Conservation (phyloP, 2,797 vertebrate species). For the Heteromormyrus szaboi region DNA sequence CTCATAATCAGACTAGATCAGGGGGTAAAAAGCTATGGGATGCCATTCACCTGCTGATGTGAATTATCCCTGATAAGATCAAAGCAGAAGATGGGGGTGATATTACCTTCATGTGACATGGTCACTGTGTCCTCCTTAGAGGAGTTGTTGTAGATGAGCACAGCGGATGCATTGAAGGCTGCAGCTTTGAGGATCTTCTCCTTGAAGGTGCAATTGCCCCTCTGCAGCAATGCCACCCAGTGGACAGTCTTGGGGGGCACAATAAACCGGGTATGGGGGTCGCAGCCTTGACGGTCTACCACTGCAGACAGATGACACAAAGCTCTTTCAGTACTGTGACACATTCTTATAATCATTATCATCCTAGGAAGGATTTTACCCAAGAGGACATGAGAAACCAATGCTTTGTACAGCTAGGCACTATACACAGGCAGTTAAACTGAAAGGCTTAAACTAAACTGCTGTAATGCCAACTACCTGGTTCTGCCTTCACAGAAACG, state of each 20-base stretch:
- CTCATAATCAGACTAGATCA: not conserved
- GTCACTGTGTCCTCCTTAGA: conserved; percentile 82
- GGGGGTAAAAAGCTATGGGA: not conserved
- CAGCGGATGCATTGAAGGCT: conserved; percentile 82
- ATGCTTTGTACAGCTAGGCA: not conserved
- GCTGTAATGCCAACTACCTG: not conserved
- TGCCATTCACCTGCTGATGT: not conserved
- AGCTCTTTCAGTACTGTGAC: not conserved
- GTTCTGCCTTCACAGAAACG: conserved; percentile 4
- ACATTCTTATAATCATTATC: not conserved
- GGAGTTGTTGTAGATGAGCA: conserved; percentile 95
- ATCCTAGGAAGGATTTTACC: not conserved
- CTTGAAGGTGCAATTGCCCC: conserved; percentile 92
- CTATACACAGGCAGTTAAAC: not conserved
- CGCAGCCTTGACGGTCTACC: conserved; percentile 87
- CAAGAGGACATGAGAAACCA: not conserved
- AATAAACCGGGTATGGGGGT: conserved; percentile 81
- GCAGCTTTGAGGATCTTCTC: conserved; percentile 92
- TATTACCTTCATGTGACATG: conserved; percentile 90
- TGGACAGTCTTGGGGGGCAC: conserved; percentile 79
- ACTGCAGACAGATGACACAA: conserved; percentile 52
- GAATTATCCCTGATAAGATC: not conserved
- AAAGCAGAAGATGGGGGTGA: not conserved
- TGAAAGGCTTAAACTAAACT: not conserved
- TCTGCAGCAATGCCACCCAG: conserved; percentile 90